Conservation (phyloP, 92 coral and sea anemone genomes). For the Porites rus region DNA sequence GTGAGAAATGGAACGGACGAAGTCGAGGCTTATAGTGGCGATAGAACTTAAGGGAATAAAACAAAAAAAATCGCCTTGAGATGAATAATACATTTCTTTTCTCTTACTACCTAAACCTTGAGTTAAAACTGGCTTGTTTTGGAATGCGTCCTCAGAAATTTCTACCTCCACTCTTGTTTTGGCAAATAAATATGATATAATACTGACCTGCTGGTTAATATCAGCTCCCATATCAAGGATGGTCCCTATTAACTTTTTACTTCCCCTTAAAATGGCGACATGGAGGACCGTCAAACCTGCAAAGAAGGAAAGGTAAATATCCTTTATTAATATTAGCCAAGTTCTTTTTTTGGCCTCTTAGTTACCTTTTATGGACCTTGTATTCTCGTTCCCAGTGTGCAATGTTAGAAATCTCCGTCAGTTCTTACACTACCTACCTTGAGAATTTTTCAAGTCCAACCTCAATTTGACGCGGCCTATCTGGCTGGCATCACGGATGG, state of each 20-base stretch:
- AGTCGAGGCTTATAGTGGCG: no score
- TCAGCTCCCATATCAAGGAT: slow-evolving; percentile 86
- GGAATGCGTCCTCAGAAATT: no score
- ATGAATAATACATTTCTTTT: no score
- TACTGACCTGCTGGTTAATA: slow-evolving; percentile 78
- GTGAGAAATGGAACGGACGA: no score
- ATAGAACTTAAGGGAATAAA: no score
- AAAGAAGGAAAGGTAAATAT: neutral
- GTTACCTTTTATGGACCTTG: no score
- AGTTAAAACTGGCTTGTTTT: no score
- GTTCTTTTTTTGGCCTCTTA: no score
- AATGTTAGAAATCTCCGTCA: neutral
- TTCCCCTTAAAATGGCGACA: slow-evolving; percentile 83
- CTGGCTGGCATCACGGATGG: slow-evolving; percentile 65
- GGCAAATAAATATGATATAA: neutral
- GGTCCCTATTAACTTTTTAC: slow-evolving; percentile 70
- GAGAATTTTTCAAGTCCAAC: slow-evolving; percentile 75
- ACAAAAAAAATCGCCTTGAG: no score
- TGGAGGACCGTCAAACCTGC: slow-evolving; percentile 88
- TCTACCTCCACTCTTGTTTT: neutral
- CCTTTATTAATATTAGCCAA: no score
- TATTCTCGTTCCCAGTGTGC: neutral
- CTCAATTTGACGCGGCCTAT: slow-evolving; percentile 17
- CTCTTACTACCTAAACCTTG: no score
- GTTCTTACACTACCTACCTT: slow-evolving; percentile 59